These are phyloP conservation scores for Hirundichthys speculiger DNA, from an alignment of 2,113 vertebrate species.

Conservation along the genomic window DNA sequence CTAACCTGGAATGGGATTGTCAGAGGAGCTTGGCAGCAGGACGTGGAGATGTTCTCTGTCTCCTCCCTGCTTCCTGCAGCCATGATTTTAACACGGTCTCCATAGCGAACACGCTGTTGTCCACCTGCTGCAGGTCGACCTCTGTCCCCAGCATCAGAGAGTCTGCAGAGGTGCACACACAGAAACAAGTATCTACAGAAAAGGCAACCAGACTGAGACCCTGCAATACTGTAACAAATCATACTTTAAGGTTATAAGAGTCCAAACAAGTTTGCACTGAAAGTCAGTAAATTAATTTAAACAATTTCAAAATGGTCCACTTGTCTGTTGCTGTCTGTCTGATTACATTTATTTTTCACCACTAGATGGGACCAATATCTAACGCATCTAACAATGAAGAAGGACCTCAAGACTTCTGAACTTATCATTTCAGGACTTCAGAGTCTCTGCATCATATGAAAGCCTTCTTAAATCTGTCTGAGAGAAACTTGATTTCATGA, in stretches of 20 bases:
- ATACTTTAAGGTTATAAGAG: too few species aligned
- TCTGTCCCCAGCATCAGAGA: slow-evolving; percentile 82
- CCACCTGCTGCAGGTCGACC: slow-evolving; percentile 85
- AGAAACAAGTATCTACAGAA: background rate
- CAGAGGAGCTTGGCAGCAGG: slow-evolving; percentile 82
- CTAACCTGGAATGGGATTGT: slow-evolving; percentile 43
- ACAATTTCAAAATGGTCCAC: too few species aligned
- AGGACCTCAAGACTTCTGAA: background rate
- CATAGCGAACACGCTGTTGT: slow-evolving; percentile 85
- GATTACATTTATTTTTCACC: slow-evolving; percentile 13
- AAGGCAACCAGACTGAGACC: too few species aligned
- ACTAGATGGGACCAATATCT: slow-evolving; percentile 57
- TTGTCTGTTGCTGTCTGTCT: too few species aligned
- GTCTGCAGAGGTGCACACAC: slow-evolving; percentile 67
- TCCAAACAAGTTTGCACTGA: too few species aligned
- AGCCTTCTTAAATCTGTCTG: slow-evolving; percentile 7
- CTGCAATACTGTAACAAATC: too few species aligned
- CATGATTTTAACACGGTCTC: slow-evolving; percentile 90
- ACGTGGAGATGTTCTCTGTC: slow-evolving; percentile 91
- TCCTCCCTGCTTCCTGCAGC: slow-evolving; percentile 86
- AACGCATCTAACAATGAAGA: background rate
- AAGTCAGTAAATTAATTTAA: too few species aligned
- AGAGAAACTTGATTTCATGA: background rate
- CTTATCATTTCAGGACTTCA: slow-evolving; percentile 5
- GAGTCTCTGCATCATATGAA: background rate